These are phyloP conservation scores for Eueides isabella DNA, from an alignment of 1,140 invertebrate genomes.

Conservation along the genomic window DNA sequence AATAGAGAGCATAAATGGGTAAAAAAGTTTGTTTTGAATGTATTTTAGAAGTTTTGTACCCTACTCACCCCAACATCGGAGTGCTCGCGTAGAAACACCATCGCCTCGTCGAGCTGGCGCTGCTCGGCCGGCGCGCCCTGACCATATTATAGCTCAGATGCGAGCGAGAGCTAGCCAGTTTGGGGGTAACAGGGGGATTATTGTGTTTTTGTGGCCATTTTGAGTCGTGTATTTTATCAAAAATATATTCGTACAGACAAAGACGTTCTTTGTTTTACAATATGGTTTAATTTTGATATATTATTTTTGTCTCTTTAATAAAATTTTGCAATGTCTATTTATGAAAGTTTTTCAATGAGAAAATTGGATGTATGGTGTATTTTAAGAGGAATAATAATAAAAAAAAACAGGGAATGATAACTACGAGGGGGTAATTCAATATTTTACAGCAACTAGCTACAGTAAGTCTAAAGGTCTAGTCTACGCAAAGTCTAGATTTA, in stretches of 20 bases:
- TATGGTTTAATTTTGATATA: background rate
- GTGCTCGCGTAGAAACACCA: slow-evolving; percentile 93
- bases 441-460: slow-evolving; percentile 36
- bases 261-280: background rate
- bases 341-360: background rate
- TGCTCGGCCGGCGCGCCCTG: slow-evolving; percentile 89
- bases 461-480: slow-evolving; percentile 37
- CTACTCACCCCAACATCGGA: slow-evolving; percentile 87
- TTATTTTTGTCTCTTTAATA: background rate
- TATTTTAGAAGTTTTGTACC: background rate
- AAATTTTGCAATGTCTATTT: background rate
- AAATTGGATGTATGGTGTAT: background rate
- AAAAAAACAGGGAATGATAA: background rate
- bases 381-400: background rate
- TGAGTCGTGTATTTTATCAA: background rate
- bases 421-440: background rate
- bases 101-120: slow-evolving; percentile 93
- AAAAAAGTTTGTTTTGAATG: too few species aligned
- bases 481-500: slow-evolving; percentile 16
- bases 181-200: background rate
- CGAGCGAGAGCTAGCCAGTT: slow-evolving; percentile 41
- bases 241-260: background rate
- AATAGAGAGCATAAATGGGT: too few species aligned
- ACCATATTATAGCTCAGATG: slow-evolving; percentile 43
- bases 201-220: background rate